phyloP scores from a whole-genome alignment of 1,140 invertebrate species.

The Gryon sp. region DNA sequence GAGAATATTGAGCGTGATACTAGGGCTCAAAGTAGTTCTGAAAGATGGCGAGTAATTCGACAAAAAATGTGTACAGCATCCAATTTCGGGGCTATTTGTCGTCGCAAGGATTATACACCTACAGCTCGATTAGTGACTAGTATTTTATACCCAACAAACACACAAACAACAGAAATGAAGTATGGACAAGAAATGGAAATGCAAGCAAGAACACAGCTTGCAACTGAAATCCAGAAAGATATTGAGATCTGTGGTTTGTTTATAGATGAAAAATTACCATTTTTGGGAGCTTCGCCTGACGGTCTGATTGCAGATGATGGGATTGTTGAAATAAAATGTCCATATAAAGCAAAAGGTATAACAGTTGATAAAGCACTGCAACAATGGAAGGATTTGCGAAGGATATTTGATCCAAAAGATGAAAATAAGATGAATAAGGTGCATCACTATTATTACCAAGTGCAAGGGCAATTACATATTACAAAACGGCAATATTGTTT shows the following conservation, averaged over 20 bases:
- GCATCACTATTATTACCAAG: slow-evolving; percentile 61
- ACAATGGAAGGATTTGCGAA: background rate
- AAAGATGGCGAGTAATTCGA: slow-evolving; percentile 64
- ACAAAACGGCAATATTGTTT: no score
- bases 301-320: slow-evolving; percentile 73
- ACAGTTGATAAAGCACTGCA: background rate
- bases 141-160: slow-evolving; percentile 61
- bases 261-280: slow-evolving; percentile 64
- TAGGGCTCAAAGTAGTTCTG: slow-evolving; percentile 53
- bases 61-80: slow-evolving; percentile 68
- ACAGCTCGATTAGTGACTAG: slow-evolving; percentile 58
- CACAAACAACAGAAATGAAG: slow-evolving; percentile 22
- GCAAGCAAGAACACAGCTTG: slow-evolving; percentile 59
- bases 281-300: slow-evolving; percentile 73
- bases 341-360: slow-evolving; percentile 32
- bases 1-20: background rate
- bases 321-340: slow-evolving; percentile 59
- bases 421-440: slow-evolving; percentile 39
- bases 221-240: slow-evolving; percentile 41
- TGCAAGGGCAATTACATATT: slow-evolving; percentile 64
- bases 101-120: slow-evolving; percentile 44
- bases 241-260: slow-evolving; percentile 73
- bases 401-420: slow-evolving; percentile 8
- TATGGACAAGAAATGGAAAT: slow-evolving; percentile 68
- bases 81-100: slow-evolving; percentile 69